Base-by-base conservation (phyloP, 2,888 invertebrate genomes). In the Ophion ellenae region DNA sequence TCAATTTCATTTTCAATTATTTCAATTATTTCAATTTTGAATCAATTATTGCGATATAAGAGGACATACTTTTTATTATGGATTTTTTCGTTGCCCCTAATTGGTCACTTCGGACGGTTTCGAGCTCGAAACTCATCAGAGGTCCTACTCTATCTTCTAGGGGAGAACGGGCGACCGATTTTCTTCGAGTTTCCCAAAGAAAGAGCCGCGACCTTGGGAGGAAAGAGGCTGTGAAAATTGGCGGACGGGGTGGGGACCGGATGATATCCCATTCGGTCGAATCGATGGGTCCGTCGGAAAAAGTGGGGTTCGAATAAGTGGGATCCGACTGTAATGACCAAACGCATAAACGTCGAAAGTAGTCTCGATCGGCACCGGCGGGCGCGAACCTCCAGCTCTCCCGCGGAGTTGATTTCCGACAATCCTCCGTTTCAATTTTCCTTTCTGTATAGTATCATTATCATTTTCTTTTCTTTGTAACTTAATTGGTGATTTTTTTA, bases 321-420 rank as follows among this genome's bases (percentile, higher is more conserved):
- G 67, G 57, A 57, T 77, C 40, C 67, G 77, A 77, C 77, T 77
- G 77, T 69, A 86, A 77, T 78, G 83, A 9, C 83, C 76, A 67
- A 83, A 83, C 61, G 71, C 67, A 80, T 66, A 74, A 83, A 70
- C 75, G 66, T 36, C 66, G 66, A 63, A 76, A 77, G 67, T 77
- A 83, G 83, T 85, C 71, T 66, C 66, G 83, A 80, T 79, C 71
- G 28, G 67, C 71, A 71, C 53, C 66, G 75, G 79, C 75, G 80
- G 80, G 73, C 67, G 53, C 76, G 20, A 28, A 69, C 77, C 20
- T 67, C 24, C 59, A 59, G 36, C 20, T 32, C 77, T 70, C 17
- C 61, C 28, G 17, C 24, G 28, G 20, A 17, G 14, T 32, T 53
- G 24, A 67, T 78, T 73, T 63, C n/a, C 67, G 28, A 64, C n/a